phyloP scores from a whole-genome alignment of 2,797 vertebrate genomes.

The Etheostoma perlongum region DNA sequence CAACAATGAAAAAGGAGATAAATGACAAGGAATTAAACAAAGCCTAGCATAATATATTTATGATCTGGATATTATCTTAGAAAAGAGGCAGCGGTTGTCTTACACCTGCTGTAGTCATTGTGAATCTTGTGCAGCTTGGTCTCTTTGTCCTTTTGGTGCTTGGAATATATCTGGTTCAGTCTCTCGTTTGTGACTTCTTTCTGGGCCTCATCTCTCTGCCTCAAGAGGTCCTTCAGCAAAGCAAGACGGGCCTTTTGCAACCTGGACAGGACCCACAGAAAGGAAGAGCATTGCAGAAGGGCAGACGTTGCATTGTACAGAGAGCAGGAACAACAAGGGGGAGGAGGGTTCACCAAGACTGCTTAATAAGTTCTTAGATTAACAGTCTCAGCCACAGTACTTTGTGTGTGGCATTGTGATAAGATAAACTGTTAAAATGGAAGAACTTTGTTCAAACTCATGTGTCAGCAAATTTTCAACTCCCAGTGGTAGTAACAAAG shows the following conservation, averaged over 20 bases:
- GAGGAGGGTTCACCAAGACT: background rate
- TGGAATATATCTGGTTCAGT: slow-evolving; percentile 82
- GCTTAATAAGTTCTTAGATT: background rate
- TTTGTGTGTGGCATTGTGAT: background rate
- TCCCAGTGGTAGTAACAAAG: background rate
- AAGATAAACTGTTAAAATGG: background rate
- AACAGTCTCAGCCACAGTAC: background rate
- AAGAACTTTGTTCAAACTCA: background rate
- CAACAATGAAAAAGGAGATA: background rate
- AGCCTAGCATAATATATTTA: background rate
- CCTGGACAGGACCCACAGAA: slow-evolving; percentile 74
- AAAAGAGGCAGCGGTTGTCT: slow-evolving; percentile 18
- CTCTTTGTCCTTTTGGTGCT: slow-evolving; percentile 83
- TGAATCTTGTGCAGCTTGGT: slow-evolving; percentile 82
- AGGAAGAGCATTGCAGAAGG: slow-evolving; percentile 7
- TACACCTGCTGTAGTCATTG: slow-evolving; percentile 84
- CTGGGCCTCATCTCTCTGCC: slow-evolving; percentile 79
- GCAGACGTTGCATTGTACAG: background rate
- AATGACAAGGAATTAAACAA: background rate
- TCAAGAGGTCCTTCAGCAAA: slow-evolving; percentile 86
- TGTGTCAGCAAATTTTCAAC: background rate
- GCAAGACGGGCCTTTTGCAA: slow-evolving; percentile 88
- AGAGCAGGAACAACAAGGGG: background rate
- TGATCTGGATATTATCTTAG: background rate
- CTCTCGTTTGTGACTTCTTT: slow-evolving; percentile 73